phyloP scores from a whole-genome alignment of 1,140 invertebrate species.

The Pollicipes pollicipes region DNA sequence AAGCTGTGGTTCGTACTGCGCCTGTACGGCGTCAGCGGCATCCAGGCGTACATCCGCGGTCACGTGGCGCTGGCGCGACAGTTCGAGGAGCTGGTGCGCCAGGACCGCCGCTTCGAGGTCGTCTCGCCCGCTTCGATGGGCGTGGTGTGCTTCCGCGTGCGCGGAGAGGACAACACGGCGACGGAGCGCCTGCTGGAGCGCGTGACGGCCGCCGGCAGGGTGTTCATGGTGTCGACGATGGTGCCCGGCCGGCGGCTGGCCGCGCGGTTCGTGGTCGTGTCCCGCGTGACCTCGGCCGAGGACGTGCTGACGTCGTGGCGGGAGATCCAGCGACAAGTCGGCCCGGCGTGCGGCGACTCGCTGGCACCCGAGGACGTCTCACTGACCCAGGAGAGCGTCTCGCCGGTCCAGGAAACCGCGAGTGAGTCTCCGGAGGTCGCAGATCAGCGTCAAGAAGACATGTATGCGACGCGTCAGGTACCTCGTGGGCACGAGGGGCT shows the following conservation, averaged over 20 bases:
- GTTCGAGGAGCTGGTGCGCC: constrained; percentile 53
- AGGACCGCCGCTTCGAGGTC: constrained; percentile 67
- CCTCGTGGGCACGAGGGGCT: too few species aligned
- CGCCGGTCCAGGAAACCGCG: too few species aligned
- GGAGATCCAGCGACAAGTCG: constrained; percentile 8
- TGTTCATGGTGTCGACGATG: constrained; percentile 84
- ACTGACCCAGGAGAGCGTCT: too few species aligned
- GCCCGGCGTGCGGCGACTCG: too few species aligned
- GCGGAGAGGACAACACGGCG: constrained; percentile 70
- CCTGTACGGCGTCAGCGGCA: constrained; percentile 66
- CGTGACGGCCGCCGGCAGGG: constrained; percentile 77
- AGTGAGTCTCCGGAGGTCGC: too few species aligned
- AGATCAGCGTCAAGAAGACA: too few species aligned
- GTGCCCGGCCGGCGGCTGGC: constrained; percentile 35
- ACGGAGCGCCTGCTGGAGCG: constrained; percentile 66
- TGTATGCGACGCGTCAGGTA: too few species aligned
- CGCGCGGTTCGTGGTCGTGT: constrained; percentile 13
- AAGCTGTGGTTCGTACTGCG: constrained; percentile 94
- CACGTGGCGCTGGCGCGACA: constrained; percentile 47
- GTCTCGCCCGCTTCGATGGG: constrained; percentile 72
- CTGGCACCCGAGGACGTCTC: too few species aligned
- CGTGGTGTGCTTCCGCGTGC: constrained; percentile 52
- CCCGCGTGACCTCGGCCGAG: constrained; percentile 4
- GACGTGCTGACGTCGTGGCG: constrained; percentile 11
- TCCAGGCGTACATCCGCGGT: constrained; percentile 67